These are phyloP conservation scores for Mechanitis messenoides DNA, from an alignment of 2,888 invertebrate genomes.

Conservation along the genomic window DNA sequence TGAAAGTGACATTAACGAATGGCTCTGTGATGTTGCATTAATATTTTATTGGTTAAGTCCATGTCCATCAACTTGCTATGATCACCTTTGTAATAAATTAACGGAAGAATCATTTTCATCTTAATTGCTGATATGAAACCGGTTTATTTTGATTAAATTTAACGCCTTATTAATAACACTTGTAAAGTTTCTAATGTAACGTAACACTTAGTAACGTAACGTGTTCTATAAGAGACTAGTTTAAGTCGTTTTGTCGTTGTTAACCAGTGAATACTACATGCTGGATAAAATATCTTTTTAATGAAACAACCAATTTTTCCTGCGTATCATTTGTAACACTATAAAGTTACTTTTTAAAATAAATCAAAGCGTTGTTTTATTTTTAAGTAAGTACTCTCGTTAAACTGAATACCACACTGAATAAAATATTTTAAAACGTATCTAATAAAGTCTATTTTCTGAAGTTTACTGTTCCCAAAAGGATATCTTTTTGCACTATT, in stretches of 20 bases:
- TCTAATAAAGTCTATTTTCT: conserved; percentile 19
- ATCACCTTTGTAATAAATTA: conserved; percentile 2
- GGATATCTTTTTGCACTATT: conserved; percentile 31
- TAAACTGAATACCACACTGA: too few species aligned
- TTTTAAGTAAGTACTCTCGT: too few species aligned
- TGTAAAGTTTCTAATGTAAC: too few species aligned
- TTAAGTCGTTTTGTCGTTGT: too few species aligned
- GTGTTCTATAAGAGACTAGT: too few species aligned
- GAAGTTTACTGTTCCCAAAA: conserved; percentile 25
- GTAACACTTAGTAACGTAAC: too few species aligned
- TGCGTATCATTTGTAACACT: too few species aligned
- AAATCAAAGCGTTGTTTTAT: too few species aligned
- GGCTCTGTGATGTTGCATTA: neutral
- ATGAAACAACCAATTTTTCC: too few species aligned
- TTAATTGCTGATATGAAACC: conserved; percentile 3
- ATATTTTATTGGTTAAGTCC: neutral
- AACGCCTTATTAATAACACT: conserved; percentile 12
- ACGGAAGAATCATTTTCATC: neutral
- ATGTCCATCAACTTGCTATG: conserved; percentile 2
- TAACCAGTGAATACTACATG: too few species aligned
- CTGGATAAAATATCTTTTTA: too few species aligned
- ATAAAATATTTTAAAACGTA: neutral
- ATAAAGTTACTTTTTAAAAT: too few species aligned
- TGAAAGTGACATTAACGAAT: conserved; percentile 5
- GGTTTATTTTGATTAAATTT: conserved; percentile 16